Evolutionary conservation across 2,797 vertebrate species (phyloP).

Genomic region (Psittacula derbiana): DNA sequence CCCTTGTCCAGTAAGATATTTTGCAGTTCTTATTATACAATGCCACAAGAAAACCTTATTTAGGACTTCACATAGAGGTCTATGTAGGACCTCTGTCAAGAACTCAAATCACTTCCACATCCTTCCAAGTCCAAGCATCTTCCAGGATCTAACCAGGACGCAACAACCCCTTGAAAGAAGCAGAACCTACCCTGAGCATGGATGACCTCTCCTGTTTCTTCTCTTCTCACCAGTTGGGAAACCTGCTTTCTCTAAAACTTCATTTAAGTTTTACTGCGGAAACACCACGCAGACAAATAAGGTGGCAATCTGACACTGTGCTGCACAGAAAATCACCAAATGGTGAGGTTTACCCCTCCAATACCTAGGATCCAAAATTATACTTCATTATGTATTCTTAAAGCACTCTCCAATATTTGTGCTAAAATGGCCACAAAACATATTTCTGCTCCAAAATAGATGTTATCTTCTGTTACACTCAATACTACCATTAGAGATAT

Average conservation of each 20-base stretch:
- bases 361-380: neutral
- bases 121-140: neutral
- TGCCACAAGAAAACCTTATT: neutral
- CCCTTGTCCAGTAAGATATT: neutral
- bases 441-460: neutral
- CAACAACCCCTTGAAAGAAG: neutral
- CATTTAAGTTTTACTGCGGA: neutral
- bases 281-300: neutral
- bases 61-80: fast-evolving
- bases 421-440: neutral
- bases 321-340: neutral
- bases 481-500: neutral
- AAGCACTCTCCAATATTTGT: neutral
- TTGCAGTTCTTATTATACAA: neutral
- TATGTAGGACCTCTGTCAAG: neutral
- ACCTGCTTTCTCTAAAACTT: neutral
- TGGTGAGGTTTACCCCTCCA: neutral
- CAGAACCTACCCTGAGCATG: neutral
- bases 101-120: neutral
- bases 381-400: neutral
- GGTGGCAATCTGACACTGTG: neutral
- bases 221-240: neutral
- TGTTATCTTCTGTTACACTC: neutral
- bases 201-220: neutral
- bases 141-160: neutral